Conservation (phyloP, 92 coral and sea anemone genomes). For the Palythoa grandis region DNA sequence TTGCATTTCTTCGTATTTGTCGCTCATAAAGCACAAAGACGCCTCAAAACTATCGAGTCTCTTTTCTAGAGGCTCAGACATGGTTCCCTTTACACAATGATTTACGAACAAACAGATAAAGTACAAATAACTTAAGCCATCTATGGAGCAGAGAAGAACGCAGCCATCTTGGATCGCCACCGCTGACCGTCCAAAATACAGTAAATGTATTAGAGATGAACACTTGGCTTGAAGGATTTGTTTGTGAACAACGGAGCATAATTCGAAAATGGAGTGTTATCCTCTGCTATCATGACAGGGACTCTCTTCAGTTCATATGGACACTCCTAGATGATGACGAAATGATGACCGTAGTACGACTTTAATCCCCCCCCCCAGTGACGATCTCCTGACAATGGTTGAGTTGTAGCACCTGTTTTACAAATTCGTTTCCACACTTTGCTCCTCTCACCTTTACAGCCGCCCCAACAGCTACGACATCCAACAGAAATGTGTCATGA, state of each 20-base stretch:
- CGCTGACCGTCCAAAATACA: neutral
- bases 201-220: too few species aligned
- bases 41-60: slow-evolving; percentile 31
- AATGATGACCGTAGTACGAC: too few species aligned
- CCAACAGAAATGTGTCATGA: slow-evolving; percentile 94
- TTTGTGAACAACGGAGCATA: too few species aligned
- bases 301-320: too few species aligned
- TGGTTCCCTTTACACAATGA: slow-evolving; percentile 4
- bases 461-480: slow-evolving; percentile 93
- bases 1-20: neutral
- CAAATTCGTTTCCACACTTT: neutral
- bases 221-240: too few species aligned
- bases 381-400: too few species aligned
- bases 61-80: slow-evolving; percentile 20
- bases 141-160: slow-evolving; percentile 22
- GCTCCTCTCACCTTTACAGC: slow-evolving; percentile 82
- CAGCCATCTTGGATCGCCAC: slow-evolving; percentile 3
- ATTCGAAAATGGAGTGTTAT: too few species aligned
- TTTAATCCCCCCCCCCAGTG: too few species aligned
- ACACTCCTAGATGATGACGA: too few species aligned
- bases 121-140: neutral
- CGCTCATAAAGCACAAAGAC: slow-evolving; percentile 29
- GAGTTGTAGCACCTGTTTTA: neutral
- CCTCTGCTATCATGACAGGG: too few species aligned
- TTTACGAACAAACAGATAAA: neutral